Evolutionary conservation across 2,113 vertebrate species (phyloP), one percentile per base, ranked within the genome.

Genomic region (Gymnarchus niloticus): DNA sequence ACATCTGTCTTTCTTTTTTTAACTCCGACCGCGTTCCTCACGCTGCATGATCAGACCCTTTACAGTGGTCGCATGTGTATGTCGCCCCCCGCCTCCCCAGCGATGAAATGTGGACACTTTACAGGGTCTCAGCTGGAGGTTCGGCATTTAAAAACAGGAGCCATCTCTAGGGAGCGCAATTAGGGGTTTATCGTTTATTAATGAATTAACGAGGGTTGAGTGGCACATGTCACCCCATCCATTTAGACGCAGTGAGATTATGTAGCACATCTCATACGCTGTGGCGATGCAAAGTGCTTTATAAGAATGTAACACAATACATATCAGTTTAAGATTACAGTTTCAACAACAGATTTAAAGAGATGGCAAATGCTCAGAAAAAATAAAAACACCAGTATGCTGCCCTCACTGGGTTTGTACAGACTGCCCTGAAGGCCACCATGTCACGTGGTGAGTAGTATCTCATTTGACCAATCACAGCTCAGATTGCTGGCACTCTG

Each of bases 121-220:
- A 7, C 65, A 69, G 33, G 14, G 65, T 28, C 65, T 37, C 65
- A 85, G 86, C 87, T 86, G 84, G 84, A 61, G 65, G 49, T 59
- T 85, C 80, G 61, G 37, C 14, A 49, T 61, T 84, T 46, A 76
- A 86, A 52, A 81, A 33, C 52, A 81, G 48, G 41, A 8, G 5
- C 37, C 6, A 33, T 48, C 78, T 77, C 51, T 17, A 17, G 77
- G 49, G 80, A 88, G 51, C 56, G 81, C 81, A 89, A 85, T 90
- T 88, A 86, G 54, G 81, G 69, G 69, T 84, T 87, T 86, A 86
- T 65, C 81, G 83, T 86, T 89, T 88, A 87, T 56, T 88, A 85
- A 87, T 87, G 85, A 87, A 87, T 87, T 88, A 87, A 48, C 48
- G 76, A 7, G 52, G 77, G 49, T 37, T 69, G 33, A 69, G 14